phyloP scores from a whole-genome alignment of 2,113 vertebrate species.

The Orthochromis indermauri region DNA sequence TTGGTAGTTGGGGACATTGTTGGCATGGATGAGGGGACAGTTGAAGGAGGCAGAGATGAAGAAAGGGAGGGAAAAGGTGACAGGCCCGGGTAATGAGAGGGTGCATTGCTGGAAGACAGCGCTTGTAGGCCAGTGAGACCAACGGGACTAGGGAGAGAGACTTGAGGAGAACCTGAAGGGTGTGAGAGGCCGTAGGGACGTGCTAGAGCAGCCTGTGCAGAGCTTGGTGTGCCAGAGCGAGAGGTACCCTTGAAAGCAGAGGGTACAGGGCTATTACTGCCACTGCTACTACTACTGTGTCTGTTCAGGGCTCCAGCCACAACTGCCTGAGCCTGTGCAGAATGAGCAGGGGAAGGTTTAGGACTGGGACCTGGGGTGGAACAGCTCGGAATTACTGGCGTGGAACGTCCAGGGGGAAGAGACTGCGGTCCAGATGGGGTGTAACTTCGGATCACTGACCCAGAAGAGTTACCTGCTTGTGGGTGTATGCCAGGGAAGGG shows the following conservation, averaged over 20 bases:
- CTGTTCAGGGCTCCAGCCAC: slow-evolving; percentile 63
- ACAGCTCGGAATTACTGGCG: slow-evolving; percentile 64
- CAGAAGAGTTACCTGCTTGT: slow-evolving; percentile 71
- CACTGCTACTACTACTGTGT: slow-evolving; percentile 55
- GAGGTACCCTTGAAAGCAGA: slow-evolving; percentile 90
- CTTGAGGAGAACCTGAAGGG: slow-evolving; percentile 74
- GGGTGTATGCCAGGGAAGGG: slow-evolving; percentile 69
- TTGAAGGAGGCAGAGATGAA: slow-evolving; percentile 68
- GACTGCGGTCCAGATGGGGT: slow-evolving; percentile 73
- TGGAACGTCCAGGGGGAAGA: slow-evolving; percentile 69
- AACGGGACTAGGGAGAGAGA: slow-evolving; percentile 72
- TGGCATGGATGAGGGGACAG: slow-evolving; percentile 58
- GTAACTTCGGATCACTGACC: slow-evolving; percentile 81
- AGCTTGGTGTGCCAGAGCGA: slow-evolving; percentile 71
- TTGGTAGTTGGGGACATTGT: slow-evolving; percentile 45
- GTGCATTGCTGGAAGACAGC: slow-evolving; percentile 53
- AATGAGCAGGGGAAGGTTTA: slow-evolving; percentile 51
- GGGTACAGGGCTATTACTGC: slow-evolving; percentile 80
- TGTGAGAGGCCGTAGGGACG: slow-evolving; percentile 75
- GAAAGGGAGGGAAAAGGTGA: slow-evolving; percentile 79
- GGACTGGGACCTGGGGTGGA: slow-evolving; percentile 64
- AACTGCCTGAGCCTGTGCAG: slow-evolving; percentile 34
- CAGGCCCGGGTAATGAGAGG: slow-evolving; percentile 77
- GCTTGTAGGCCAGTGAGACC: slow-evolving; percentile 56
- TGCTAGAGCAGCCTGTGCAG: slow-evolving; percentile 64